Evolutionary conservation across 2,113 vertebrate genomes (phyloP), one percentile per base, ranked within the genome.

Genomic region (Hemibates koningsi): DNA sequence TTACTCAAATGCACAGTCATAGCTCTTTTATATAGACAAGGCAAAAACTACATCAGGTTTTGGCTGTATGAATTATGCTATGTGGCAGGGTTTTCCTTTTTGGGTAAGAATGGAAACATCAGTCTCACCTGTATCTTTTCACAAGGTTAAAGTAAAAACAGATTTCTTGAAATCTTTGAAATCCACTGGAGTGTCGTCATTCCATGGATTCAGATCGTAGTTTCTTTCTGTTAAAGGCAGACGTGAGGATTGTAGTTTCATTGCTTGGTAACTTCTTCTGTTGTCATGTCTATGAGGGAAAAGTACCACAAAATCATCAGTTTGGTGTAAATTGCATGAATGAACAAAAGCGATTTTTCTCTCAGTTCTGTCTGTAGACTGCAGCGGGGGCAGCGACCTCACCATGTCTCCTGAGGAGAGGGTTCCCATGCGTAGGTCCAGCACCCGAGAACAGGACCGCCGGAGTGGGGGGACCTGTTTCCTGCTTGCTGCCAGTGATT

Each of bases 341-440:
- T 19, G n/a, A n/a, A 66, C 41, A 38, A 56, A 56, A 71, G 3
- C 12, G 19, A 8, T 41, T 1, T 7, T 48, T 27, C 13, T 66
- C 57, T 92, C 96, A 97, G 97, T 98, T 93, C 95, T 98, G 96
- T 98, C 97, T 95, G 98, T 97, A 95, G 98, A 98, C 96, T 97
- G 97, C 96, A 99, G 98, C 91, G 96, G 97, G 93, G 98, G 97
- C 97, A 98, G 98, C 96, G 98, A 99, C 96, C 97, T 98, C 89
- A 97, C 97, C 93, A 94, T 97, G 94, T 98, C 98, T 91, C 96
- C 98, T 86, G 98, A 98, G 94, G 98, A 99, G 95, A 97, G 96
- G 92, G 96, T 97, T 93, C 97, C 98, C 92, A 98, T 98, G 97
- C 97, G 97, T 94, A 96, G 97, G 63, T 98, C 98, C 97, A 99